phyloP scores from a whole-genome alignment of 2,113 vertebrate species.

The Phrynocephalus versicolor region DNA sequence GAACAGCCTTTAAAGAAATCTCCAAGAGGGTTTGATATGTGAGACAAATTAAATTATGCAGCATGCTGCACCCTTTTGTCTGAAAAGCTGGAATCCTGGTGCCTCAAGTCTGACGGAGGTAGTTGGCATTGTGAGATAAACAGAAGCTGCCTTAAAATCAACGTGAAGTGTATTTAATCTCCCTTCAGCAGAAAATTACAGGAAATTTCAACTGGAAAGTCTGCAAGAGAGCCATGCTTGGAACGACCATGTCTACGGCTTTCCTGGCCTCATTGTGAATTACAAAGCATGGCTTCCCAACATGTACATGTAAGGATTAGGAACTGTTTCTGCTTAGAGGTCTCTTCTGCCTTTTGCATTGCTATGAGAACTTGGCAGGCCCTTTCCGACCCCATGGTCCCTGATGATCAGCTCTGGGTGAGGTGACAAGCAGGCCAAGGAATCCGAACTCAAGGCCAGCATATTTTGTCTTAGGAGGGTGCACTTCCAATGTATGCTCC shows the following conservation, averaged over 20 bases:
- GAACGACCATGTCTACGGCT: background rate
- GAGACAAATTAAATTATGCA: slow-evolving; percentile 36
- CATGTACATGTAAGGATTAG: rapidly evolving
- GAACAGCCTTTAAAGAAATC: background rate
- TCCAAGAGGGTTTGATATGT: slow-evolving; percentile 22
- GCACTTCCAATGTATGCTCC: background rate
- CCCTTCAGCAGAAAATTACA: slow-evolving; percentile 6
- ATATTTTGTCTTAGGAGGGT: background rate
- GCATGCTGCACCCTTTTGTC: slow-evolving; percentile 26
- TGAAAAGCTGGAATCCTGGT: background rate
- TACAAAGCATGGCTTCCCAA: background rate
- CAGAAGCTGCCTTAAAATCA: slow-evolving; percentile 6
- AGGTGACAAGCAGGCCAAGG: background rate
- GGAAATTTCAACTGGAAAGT: no score
- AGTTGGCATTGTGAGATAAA: slow-evolving; percentile 1
- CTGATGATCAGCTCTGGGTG: background rate
- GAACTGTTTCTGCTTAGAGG: background rate
- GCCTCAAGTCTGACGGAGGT: slow-evolving; percentile 30
- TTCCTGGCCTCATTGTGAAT: background rate
- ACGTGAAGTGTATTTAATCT: slow-evolving; percentile 10
- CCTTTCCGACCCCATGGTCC: background rate
- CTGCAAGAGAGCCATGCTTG: background rate
- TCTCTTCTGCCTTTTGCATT: background rate
- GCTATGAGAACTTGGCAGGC: background rate
- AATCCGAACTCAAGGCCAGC: rapidly evolving